Evolutionary conservation across 1,140 invertebrate species (phyloP).

Genomic region (Pseudomyrmex flavicornis): DNA sequence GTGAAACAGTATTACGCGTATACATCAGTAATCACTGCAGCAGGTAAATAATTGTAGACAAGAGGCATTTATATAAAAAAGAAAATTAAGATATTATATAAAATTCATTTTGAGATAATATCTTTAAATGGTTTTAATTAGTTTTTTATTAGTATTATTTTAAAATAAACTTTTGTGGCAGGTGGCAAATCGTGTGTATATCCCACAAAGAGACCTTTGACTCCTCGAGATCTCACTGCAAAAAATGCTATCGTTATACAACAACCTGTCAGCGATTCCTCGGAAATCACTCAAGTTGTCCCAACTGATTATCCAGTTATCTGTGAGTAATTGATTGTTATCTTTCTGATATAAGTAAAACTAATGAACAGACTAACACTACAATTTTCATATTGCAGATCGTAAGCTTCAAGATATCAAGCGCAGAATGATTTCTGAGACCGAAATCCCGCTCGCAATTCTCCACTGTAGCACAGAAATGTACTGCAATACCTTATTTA

Average conservation of each 20-base stretch:
- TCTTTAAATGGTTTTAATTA: background rate
- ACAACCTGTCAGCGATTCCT: constrained; percentile 6
- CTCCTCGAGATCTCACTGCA: constrained; percentile 23
- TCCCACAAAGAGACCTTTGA: constrained; percentile 31
- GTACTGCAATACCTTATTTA: constrained; percentile 88
- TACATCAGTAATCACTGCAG: constrained; percentile 22
- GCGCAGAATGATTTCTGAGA: constrained; percentile 87
- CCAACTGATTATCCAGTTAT: constrained; percentile 33
- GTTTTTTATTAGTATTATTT: background rate
- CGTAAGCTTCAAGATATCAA: constrained; percentile 23
- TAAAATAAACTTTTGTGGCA: background rate
- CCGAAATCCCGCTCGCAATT: constrained; percentile 89
- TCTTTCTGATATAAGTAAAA: background rate
- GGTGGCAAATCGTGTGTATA: constrained; percentile 37
- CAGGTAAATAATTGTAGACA: constrained; percentile 36
- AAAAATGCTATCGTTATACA: constrained; percentile 42
- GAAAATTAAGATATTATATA: background rate
- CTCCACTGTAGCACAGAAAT: constrained; percentile 87
- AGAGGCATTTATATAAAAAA: background rate
- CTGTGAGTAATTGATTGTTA: constrained; percentile 30
- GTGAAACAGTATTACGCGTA: constrained; percentile 27
- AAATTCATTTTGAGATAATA: background rate
- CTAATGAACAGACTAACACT: background rate
- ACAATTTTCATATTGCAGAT: constrained; percentile 40
- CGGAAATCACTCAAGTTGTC: constrained; percentile 4